Conservation (phyloP, 2,113 vertebrate species). For the Loxodonta africana region DNA sequence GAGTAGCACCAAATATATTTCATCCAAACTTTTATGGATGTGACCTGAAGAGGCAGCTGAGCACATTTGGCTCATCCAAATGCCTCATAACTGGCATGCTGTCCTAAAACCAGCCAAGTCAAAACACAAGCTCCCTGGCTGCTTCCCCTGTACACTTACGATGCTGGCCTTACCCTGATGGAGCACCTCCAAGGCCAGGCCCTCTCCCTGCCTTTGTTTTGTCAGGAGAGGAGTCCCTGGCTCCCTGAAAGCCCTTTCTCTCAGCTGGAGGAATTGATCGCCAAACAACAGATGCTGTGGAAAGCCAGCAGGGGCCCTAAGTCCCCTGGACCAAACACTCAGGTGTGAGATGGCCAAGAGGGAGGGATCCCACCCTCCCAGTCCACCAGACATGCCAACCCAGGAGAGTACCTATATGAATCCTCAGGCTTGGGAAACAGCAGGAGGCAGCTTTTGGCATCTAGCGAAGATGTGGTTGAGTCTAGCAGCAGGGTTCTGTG, state of each 20-base stretch:
- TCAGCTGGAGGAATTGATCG: not conserved
- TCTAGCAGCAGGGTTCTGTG: not conserved
- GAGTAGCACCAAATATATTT: not conserved
- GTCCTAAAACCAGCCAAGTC: not conserved
- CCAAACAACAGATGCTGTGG: not conserved
- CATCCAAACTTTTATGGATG: not conserved
- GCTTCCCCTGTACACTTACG: not conserved
- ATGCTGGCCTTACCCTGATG: not conserved
- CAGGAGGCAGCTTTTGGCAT: not conserved
- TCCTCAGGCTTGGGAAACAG: not conserved
- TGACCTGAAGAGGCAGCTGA: not conserved
- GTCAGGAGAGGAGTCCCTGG: not conserved
- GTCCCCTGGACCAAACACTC: not conserved
- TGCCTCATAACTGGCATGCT: not conserved
- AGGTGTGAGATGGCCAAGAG: no score
- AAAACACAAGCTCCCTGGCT: not conserved
- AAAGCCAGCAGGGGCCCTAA: not conserved
- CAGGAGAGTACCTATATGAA: not conserved
- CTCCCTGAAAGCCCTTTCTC: not conserved
- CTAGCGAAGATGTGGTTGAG: not conserved
- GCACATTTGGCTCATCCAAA: not conserved
- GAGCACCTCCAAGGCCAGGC: not conserved
- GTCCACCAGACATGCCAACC: not conserved
- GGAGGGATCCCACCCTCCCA: no score
- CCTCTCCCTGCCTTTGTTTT: not conserved